Evolutionary conservation across 2,888 invertebrate genomes (phyloP).

Genomic region (Agriotes lineatus): DNA sequence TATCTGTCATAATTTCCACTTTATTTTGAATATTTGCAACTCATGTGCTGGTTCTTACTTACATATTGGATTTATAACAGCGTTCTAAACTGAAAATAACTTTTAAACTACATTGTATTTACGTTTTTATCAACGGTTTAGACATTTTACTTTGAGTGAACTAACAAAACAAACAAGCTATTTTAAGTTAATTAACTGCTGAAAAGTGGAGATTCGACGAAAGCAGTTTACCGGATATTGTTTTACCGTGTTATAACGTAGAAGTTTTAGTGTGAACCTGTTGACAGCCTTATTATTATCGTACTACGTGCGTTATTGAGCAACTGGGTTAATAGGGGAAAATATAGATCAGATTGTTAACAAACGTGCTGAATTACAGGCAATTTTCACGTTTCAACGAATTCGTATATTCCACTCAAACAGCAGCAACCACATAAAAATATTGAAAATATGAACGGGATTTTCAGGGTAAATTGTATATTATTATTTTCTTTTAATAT

Average conservation of each 20-base stretch:
- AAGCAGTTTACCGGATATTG: not conserved
- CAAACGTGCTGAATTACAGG: not conserved
- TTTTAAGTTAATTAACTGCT: not conserved
- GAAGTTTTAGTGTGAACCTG: not conserved
- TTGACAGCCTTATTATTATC: not conserved
- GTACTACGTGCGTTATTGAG: not conserved
- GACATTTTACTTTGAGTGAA: too few species aligned
- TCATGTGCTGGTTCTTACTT: not conserved
- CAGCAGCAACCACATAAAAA: too few species aligned
- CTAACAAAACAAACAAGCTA: too few species aligned
- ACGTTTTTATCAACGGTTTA: too few species aligned
- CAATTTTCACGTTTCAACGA: too few species aligned
- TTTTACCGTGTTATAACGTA: not conserved
- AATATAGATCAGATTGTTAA: not conserved
- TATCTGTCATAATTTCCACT: constrained; percentile 14
- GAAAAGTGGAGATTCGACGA: not conserved
- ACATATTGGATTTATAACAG: too few species aligned
- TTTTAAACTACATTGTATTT: too few species aligned
- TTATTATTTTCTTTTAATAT: too few species aligned
- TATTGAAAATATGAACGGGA: too few species aligned
- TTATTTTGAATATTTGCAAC: not conserved
- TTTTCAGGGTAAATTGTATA: too few species aligned
- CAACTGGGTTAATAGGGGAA: constrained; percentile 7
- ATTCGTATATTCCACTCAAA: too few species aligned
- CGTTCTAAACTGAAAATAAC: too few species aligned